Conservation (phyloP, 1,140 invertebrate species). For the Nephotettix cincticeps region DNA sequence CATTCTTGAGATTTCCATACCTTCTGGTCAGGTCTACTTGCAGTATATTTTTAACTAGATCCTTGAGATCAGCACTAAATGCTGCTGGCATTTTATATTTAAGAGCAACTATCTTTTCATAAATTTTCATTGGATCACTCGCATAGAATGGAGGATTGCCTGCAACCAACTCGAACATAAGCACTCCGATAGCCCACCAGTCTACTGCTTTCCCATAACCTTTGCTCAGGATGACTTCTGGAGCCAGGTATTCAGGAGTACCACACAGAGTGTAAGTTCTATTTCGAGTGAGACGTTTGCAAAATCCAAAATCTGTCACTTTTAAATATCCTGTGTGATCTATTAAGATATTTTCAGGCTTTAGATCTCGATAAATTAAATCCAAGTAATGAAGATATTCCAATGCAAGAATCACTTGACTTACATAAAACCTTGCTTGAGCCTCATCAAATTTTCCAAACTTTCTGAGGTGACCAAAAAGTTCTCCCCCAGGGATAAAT, state of each 20-base stretch:
- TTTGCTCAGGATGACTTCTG: conserved; percentile 91
- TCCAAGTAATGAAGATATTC: conserved; percentile 92
- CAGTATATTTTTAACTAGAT: conserved; percentile 83
- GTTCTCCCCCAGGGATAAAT: conserved; percentile 78
- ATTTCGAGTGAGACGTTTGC: conserved; percentile 23
- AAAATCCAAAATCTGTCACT: conserved; percentile 35
- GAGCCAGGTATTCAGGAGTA: conserved; percentile 93
- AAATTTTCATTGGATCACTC: conserved; percentile 83
- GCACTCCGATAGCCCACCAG: conserved; percentile 93
- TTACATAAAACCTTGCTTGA: conserved; percentile 86
- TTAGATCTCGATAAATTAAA: conserved; percentile 90
- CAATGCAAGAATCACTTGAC: conserved; percentile 88
- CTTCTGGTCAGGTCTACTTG: conserved; percentile 85
- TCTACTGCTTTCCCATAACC: conserved; percentile 96
- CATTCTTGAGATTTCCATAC: conserved; percentile 85
- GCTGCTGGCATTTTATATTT: conserved; percentile 69
- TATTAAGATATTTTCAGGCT: conserved; percentile 95
- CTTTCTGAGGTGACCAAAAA: conserved; percentile 69
- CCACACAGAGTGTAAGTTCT: conserved; percentile 92
- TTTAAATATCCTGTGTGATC: conserved; percentile 70
- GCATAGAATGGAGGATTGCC: conserved; percentile 83
- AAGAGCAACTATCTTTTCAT: conserved; percentile 80
- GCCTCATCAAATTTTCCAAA: conserved; percentile 73
- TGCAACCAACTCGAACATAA: conserved; percentile 82
- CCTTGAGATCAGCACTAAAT: conserved; percentile 75